A percentile compares a stretch with the other conserved stretches of the same genome.
Evolutionary conservation across 64 coral and sea anemone species (phyloP).

Genomic region (Montipora foliosa): DNA sequence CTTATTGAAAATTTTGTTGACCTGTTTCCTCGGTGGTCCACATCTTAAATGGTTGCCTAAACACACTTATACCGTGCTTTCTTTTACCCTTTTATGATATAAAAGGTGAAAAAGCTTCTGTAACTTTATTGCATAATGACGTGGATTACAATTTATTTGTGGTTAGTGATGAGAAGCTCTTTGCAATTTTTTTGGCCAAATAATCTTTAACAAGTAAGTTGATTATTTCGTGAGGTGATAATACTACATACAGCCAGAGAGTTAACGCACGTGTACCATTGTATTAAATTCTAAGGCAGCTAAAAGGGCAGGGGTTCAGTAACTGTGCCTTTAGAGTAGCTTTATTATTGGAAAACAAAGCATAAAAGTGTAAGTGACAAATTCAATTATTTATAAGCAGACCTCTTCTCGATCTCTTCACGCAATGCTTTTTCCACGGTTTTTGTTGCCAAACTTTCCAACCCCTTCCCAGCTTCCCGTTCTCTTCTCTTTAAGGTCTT

Average conservation of each 20-base stretch:
- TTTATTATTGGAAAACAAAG: neutral
- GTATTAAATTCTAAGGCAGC: neutral
- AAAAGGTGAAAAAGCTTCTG: neutral
- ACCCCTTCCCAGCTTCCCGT: neutral
- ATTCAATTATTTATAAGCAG: neutral
- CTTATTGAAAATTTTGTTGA: neutral
- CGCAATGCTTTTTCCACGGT: neutral
- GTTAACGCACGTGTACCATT: neutral
- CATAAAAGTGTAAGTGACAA: neutral
- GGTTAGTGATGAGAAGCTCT: neutral
- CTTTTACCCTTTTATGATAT: neutral
- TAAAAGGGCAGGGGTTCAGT: neutral
- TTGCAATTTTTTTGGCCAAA: neutral
- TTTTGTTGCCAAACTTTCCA: neutral
- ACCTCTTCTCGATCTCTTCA: neutral
- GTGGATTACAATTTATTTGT: neutral
- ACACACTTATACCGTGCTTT: neutral
- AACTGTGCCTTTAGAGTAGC: neutral
- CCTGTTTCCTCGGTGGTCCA: neutral
- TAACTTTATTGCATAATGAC: neutral
- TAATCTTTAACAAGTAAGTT: neutral
- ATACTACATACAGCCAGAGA: neutral
- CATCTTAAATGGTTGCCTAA: neutral
- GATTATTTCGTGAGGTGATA: neutral
- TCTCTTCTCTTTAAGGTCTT: constrained; percentile 1